phyloP scores from a whole-genome alignment of 2,797 vertebrate genomes.

The Acomys russatus region DNA sequence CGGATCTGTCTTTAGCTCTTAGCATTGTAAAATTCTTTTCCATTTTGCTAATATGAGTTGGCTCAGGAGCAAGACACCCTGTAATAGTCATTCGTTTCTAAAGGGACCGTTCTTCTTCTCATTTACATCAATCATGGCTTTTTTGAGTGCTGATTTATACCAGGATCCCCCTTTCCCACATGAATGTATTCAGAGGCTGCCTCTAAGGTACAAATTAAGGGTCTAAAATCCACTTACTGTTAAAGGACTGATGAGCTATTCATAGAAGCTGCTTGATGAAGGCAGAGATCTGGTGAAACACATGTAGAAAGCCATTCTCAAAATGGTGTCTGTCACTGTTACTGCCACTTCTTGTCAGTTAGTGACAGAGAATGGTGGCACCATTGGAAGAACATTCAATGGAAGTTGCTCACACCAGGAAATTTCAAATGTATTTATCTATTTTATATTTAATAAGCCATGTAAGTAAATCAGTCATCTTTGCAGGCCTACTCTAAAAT shows the following conservation, averaged over 20 bases:
- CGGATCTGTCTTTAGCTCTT: background rate
- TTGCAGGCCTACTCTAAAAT: background rate
- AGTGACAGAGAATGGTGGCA: constrained; percentile 39
- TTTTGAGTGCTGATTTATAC: constrained; percentile 64
- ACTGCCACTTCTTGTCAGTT: constrained; percentile 59
- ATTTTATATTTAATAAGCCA: constrained; percentile 23
- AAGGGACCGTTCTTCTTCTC: constrained; percentile 64
- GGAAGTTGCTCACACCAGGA: background rate
- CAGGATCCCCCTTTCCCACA: background rate
- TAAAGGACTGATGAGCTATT: constrained; percentile 76
- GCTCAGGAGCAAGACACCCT: constrained; percentile 9
- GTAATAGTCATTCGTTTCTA: constrained; percentile 44
- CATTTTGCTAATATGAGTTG: constrained; percentile 45
- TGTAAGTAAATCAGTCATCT: background rate
- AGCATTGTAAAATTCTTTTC: constrained; percentile 32
- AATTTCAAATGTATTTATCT: background rate
- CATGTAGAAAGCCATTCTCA: constrained; percentile 35
- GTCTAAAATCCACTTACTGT: constrained; percentile 73
- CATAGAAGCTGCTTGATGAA: constrained; percentile 54
- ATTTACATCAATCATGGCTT: constrained; percentile 71
- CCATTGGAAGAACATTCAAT: constrained; percentile 6
- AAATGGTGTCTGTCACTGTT: constrained; percentile 26
- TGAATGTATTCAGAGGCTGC: constrained; percentile 70
- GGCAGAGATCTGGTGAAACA: constrained; percentile 6
- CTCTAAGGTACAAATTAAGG: constrained; percentile 71